Conservation (phyloP, 2,888 invertebrate species). For the Gerosis bhagava region DNA sequence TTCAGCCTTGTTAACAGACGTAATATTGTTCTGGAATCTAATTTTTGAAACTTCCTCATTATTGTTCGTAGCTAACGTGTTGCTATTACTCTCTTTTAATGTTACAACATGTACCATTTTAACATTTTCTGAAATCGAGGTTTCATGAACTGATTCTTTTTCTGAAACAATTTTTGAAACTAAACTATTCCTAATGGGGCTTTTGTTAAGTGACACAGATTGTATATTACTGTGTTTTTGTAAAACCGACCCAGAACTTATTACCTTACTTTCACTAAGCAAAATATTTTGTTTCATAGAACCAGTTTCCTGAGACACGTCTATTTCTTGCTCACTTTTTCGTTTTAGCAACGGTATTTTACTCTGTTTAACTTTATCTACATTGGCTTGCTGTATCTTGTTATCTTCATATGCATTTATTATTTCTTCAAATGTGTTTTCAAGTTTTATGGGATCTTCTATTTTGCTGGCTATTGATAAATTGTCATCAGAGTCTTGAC, state of each 20-base stretch:
- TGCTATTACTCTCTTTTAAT: slow-evolving; percentile 1
- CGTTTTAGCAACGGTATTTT: slow-evolving; percentile 60
- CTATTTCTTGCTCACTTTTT: slow-evolving; percentile 51
- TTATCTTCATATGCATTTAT: slow-evolving; percentile 65
- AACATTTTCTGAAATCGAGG: neutral
- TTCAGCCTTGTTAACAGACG: too few relatives aligned
- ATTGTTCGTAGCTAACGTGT: neutral
- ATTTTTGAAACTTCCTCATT: neutral
- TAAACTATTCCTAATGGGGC: neutral
- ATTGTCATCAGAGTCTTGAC: slow-evolving; percentile 15
- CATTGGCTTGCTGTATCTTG: slow-evolving; percentile 40
- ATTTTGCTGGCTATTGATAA: slow-evolving; percentile 42
- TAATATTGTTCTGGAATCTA: too few relatives aligned
- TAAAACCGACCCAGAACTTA: slow-evolving; percentile 8
- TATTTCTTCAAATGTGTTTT: slow-evolving; percentile 66
- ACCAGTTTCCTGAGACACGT: slow-evolving; percentile 31
- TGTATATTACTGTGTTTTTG: slow-evolving; percentile 9
- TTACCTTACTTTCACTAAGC: slow-evolving; percentile 23
- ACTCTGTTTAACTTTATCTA: slow-evolving; percentile 46
- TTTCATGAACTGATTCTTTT: slow-evolving; percentile 2
- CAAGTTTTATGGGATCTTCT: slow-evolving; percentile 56
- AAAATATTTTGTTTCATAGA: slow-evolving; percentile 31
- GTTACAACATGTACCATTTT: neutral
- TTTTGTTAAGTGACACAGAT: slow-evolving; percentile 10
- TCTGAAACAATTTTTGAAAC: neutral